Base-by-base conservation (phyloP, 2,113 vertebrate genomes). In the Myrmophylax atrothorax region DNA sequence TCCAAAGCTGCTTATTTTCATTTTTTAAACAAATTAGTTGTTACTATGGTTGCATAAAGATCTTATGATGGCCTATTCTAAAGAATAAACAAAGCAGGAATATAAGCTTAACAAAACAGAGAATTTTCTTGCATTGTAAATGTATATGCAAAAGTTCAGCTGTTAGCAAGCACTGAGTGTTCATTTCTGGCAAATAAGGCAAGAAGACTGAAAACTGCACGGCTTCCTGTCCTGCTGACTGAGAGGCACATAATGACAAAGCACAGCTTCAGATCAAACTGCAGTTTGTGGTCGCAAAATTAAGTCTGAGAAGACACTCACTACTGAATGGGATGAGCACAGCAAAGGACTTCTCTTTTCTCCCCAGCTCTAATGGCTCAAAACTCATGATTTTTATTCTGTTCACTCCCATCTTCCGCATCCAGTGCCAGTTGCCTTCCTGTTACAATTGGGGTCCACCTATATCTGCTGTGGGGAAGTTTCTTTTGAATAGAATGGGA, bases 141-240 rank as follows among this genome's bases (percentile, higher is more conserved):
- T 94, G 74, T 46, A 62, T 47, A 97, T 96, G 95, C 94, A 98
- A 98, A 98, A 96, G 23, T 7, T 31, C 88, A 95, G 55, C 93
- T 93, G 52, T 87, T 91, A 75, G 18, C 53, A 82, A 64, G 69
- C 46, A n/a, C 17, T 18, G 31, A 68, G 77, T 31, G 38, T 31
- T 69, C 25, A 70, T 62, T 53, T 82, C 58, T 52, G 42, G 28
- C 18, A 73, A 23, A 69, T 31, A 14, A 66, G 29, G 16, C 14
- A 62, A 58, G 44, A 31, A 82, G 53, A 13, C 20, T 83, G 35
- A 49, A 52, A 64, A 35, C 18, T n/a, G 6, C 14, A 6, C 3
- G 11, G 23, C 13, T 44, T 72, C 7, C 2, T 26, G 24, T 20
- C 52, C 62, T 7, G 2, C 10, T 52, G 35, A 8, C 12, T 14